Base-by-base conservation (phyloP, 1,140 invertebrate species). In the Aphis craccivora region DNA sequence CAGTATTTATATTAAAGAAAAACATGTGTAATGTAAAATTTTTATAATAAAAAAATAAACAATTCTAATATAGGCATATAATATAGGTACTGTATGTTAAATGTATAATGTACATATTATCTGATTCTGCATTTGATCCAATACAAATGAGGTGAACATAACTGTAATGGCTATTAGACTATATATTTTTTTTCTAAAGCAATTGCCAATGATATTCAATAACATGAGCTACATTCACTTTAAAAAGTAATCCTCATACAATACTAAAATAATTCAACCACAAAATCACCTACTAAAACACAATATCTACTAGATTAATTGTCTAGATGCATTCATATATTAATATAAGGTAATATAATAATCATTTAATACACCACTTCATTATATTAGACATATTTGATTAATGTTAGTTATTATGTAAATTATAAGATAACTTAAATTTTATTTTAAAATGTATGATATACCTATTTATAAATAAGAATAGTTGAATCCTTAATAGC, bases 71-170 rank as follows among this genome's bases (percentile, higher is more conserved):
- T 14, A 87, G 0, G 30, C 40, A 23, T 45, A 53, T 37, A 53
- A 4, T 37, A 18, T 20, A 67, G 60, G 30, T 30, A 88, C n/a
- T 35, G 35, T 37, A 89, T 35, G 20, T 55, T 40, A 90, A n/a
- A 67, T 67, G 20, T 55, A 25, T 67, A n/a, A 67, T 67, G 37
- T 90, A n/a, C 25, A 90, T 25, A 67, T 67, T 25, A 67, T 67
- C 14, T 67, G 25, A 90, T 90, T 22, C 40, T 40, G 43, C 5
- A 67, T 67, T 35, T 67, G 37, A 90, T 67, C 30, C 89, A 90
- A 90, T 90, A 90, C 11, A 55, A 90, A 90, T 90, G 89, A 90
- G 89, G 89, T 90, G 89, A 90, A 90, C 55, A 90, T 90, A 90
- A 90, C 89, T 90, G 89, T 90, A 90, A 67, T 67, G 7, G 55